Evolutionary conservation across 2,797 vertebrate genomes (phyloP).

Genomic region (Poeciliopsis gracilis): DNA sequence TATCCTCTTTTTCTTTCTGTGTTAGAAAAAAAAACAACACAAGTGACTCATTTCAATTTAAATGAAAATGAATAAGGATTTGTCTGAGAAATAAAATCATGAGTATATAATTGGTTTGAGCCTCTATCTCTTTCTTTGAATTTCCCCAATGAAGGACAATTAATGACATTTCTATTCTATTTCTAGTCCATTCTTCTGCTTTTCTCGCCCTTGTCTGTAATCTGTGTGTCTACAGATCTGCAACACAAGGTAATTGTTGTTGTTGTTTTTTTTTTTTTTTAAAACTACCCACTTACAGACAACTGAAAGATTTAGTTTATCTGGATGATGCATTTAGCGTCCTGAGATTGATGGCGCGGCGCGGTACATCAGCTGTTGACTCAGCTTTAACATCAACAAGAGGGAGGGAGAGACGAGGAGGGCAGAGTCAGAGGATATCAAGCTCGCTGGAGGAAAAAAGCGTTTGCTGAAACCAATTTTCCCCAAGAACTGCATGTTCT

Average conservation of each 20-base stretch:
- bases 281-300: neutral
- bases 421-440: conserved; percentile 27
- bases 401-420: conserved; percentile 9
- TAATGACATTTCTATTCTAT: neutral
- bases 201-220: neutral
- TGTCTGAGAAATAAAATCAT: neutral
- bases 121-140: neutral
- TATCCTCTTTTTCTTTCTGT: neutral
- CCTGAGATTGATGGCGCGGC: conserved; percentile 1
- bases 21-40: neutral
- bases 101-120: neutral
- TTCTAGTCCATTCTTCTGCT: neutral
- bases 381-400: conserved; percentile 32
- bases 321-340: conserved; percentile 23
- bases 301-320: conserved; percentile 29
- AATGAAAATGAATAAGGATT: neutral
- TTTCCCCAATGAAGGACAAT: neutral
- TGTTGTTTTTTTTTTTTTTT: no score
- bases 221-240: neutral
- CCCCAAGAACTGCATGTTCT: conserved; percentile 34
- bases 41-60: neutral
- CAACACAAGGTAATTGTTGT: neutral
- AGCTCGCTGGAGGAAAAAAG: conserved; percentile 14
- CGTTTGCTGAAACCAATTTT: conserved; percentile 51
- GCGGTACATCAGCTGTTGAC: neutral